Conservation (phyloP, 2,797 vertebrate species). For the Champsocephalus esox region DNA sequence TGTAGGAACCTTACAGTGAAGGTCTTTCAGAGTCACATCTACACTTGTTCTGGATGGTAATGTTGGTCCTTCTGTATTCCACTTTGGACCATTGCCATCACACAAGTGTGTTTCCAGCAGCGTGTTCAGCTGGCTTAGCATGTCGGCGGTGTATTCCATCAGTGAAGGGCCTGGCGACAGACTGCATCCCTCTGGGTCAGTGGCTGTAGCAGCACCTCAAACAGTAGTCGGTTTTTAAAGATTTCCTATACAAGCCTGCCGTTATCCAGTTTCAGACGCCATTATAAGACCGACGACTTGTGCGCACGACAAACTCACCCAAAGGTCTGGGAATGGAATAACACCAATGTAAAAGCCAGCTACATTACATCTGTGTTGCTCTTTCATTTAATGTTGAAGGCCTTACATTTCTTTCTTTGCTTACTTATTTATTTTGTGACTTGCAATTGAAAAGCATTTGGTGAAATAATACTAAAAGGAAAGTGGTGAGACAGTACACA, state of each 20-base stretch:
- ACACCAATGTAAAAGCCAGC: background rate
- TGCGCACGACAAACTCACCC: background rate
- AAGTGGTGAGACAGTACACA: conserved; percentile 1
- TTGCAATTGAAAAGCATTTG: background rate
- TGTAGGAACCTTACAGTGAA: background rate
- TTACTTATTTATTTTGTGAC: background rate
- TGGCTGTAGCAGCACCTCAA: conserved; percentile 12
- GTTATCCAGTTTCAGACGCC: background rate
- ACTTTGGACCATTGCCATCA: conserved; percentile 8
- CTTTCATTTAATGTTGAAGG: background rate
- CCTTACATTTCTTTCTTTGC: background rate
- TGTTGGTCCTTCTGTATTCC: background rate
- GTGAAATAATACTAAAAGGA: background rate
- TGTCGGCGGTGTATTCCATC: conserved; percentile 41
- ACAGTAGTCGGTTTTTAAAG: conserved; percentile 5
- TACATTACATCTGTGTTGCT: background rate
- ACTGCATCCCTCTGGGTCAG: conserved; percentile 22
- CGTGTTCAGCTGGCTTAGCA: conserved; percentile 18
- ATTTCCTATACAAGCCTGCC: conserved; percentile 11
- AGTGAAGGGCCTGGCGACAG: conserved; percentile 30
- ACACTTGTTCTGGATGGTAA: no score
- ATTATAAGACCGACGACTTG: background rate
- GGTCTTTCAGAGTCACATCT: no score
- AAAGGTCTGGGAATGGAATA: background rate
- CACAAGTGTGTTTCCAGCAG: conserved; percentile 9